Evolutionary conservation across 2,113 vertebrate species (phyloP).

Genomic region (Gymnarchus niloticus): DNA sequence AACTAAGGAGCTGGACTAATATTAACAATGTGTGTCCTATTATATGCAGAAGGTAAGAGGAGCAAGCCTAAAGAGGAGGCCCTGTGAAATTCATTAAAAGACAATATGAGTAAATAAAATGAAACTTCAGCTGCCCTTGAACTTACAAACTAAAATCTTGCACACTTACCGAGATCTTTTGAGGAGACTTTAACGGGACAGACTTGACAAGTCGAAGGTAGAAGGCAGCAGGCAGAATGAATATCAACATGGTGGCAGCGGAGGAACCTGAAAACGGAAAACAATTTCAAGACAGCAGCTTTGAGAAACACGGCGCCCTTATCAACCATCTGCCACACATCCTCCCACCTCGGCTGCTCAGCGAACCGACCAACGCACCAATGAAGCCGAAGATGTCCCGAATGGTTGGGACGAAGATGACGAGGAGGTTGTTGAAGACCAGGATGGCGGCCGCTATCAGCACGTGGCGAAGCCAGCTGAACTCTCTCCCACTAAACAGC

Average conservation of each 20-base stretch:
- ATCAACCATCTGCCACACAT: background rate
- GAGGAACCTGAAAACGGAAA: slow-evolving; percentile 72
- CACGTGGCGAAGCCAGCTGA: slow-evolving; percentile 88
- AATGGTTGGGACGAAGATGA: slow-evolving; percentile 94
- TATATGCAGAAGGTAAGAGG: background rate
- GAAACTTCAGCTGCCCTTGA: background rate
- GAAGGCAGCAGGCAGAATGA: slow-evolving; percentile 89
- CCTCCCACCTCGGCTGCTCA: background rate
- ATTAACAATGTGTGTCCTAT: background rate
- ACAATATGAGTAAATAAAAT: background rate
- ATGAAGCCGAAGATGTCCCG: slow-evolving; percentile 98
- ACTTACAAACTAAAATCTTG: background rate
- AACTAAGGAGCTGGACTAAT: background rate
- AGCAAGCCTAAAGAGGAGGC: background rate
- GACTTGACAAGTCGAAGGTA: slow-evolving; percentile 88
- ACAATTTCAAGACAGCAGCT: background rate
- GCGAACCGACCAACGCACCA: slow-evolving; percentile 63
- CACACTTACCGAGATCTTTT: slow-evolving; percentile 86
- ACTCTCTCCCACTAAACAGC: slow-evolving; percentile 79
- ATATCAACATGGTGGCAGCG: slow-evolving; percentile 92
- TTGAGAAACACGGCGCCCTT: background rate
- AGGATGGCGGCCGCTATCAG: slow-evolving; percentile 76
- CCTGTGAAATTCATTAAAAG: background rate
- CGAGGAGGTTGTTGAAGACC: slow-evolving; percentile 79
- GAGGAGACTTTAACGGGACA: slow-evolving; percentile 72